Base-by-base conservation (phyloP, 2,113 vertebrate genomes). In the Hippopotamus amphibius region DNA sequence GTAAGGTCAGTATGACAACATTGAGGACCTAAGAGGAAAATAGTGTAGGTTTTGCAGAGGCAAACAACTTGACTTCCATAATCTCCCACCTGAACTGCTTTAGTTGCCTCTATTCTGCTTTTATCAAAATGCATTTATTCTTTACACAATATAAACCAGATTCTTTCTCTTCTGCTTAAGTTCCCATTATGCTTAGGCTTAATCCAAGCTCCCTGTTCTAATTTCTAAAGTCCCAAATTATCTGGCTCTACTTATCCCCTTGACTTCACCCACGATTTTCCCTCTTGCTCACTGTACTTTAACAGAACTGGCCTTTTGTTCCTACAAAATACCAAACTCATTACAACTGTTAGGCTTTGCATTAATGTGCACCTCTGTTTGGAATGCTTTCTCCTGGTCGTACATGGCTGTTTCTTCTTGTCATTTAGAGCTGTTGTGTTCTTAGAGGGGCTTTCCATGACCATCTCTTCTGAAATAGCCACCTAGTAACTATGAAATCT, bases 101-200 rank as follows among this genome's bases (percentile, higher is more conserved):
- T 22, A 74, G 26, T 65, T 88, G 12, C n/a, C 24, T 53, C 26
- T 93, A 53, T 33, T 21, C 43, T 85, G 33, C 46, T 81, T 95
- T 88, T 91, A 59, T 90, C 87, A 77, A 89, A 53, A 95, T 84
- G 50, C 33, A 84, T 87, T 96, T 81, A 50, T 96, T 94, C 63
- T 92, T 71, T 90, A 82, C 4, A 46, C 57, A 91, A 43, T 13
- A 7, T 46, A 57, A 96, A 82, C 10, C 24, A 61, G 33, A 88
- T 85, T 88, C 46, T 19, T 22, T 26, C 28, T 79, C 48, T 97
- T 91, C 53, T 91, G 13, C 46, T 65, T 80, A 83, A 93, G 16
- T 91, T 95, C 66, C 43, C 21, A 14, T 66, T 80, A 41, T 89
- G 28, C 33, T 86, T 82, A 68, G 14, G n/a, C 65, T 85, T 93